Evolutionary conservation across 2,888 invertebrate genomes (phyloP).

Genomic region (Chrysolina oricalcia): DNA sequence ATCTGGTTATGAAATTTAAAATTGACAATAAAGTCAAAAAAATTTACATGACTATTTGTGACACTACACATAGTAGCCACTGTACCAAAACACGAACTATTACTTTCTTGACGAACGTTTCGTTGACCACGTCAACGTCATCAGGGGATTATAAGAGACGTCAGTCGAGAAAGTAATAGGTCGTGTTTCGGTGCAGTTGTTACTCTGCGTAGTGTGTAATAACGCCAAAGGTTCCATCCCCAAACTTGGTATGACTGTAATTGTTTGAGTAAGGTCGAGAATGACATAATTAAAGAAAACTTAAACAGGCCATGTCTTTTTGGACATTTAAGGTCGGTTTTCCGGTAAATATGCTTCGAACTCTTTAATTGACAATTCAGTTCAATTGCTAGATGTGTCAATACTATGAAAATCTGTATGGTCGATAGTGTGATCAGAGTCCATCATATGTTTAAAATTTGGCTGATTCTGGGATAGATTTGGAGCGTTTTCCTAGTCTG

Average conservation of each 20-base stretch:
- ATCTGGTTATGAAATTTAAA: no score
- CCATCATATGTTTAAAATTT: slow-evolving; percentile 1
- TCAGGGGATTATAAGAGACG: neutral
- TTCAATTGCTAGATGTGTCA: no score
- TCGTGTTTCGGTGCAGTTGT: slow-evolving; percentile 7
- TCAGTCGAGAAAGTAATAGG: neutral
- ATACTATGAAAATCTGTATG: neutral
- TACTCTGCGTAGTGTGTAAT: slow-evolving; percentile 14
- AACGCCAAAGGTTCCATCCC: neutral
- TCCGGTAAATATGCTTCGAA: neutral
- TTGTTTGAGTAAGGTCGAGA: neutral
- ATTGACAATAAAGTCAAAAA: no score
- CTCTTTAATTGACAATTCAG: neutral
- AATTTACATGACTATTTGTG: no score
- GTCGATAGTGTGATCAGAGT: neutral
- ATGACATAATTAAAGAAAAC: neutral
- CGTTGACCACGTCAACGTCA: neutral
- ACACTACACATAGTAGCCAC: no score
- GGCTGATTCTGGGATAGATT: neutral
- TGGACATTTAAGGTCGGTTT: neutral
- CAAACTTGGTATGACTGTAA: neutral
- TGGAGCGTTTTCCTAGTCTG: neutral
- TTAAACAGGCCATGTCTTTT: neutral
- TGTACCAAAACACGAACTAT: no score
- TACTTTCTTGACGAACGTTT: no score